Conservation (phyloP, 1,140 invertebrate species). For the Varroa destructor region DNA sequence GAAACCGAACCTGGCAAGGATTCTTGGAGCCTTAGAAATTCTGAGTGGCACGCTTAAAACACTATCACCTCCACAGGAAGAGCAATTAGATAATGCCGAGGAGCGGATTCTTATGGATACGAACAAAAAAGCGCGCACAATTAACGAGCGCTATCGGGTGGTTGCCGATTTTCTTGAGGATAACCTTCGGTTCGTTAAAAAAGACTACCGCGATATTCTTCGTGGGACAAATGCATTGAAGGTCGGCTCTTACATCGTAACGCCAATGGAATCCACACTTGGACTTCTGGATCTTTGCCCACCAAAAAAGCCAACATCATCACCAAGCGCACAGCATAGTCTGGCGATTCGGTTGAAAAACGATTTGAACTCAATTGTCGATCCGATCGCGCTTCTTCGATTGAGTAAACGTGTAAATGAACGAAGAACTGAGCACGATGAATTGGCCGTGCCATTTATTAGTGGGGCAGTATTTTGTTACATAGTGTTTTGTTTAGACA, state of each 20-base stretch:
- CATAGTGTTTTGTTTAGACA: not conserved
- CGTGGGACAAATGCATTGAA: not conserved
- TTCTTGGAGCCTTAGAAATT: not conserved
- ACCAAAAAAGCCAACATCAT: not conserved
- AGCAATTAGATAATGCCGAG: not conserved
- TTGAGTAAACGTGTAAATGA: not conserved
- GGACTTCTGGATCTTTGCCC: not conserved
- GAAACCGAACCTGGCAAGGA: not conserved
- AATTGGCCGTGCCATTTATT: not conserved
- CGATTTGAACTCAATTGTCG: not conserved
- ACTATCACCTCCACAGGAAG: not conserved
- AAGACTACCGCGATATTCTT: not conserved
- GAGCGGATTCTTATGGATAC: conserved; percentile 2
- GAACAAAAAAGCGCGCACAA: not conserved
- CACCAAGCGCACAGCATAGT: not conserved
- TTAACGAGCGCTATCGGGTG: not conserved
- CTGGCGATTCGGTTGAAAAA: not conserved
- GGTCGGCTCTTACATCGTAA: not conserved
- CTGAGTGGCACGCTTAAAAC: not conserved
- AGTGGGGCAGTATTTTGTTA: not conserved
- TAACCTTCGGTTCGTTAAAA: not conserved
- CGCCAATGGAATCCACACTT: not conserved
- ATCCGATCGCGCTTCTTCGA: not conserved
- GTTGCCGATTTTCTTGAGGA: not conserved
- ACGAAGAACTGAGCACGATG: not conserved